Percentiles rank a stretch among this genome's conserved stretches.
Conservation (phyloP, 1,140 invertebrate genomes). For the Popillia japonica region DNA sequence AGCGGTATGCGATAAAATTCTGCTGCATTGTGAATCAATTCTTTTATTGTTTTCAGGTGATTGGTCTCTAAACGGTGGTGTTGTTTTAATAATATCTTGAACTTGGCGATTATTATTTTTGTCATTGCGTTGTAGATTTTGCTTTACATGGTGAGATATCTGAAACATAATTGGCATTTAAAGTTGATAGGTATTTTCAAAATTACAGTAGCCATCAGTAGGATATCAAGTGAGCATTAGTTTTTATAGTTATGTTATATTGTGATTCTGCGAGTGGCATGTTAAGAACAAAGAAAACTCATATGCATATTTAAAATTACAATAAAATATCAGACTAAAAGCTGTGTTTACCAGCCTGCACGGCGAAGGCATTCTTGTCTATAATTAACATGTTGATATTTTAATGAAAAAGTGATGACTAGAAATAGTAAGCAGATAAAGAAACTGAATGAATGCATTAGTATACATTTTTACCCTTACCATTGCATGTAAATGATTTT, state of each 20-base stretch:
- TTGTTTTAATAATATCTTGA: slow-evolving; percentile 12
- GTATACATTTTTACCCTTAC: not conserved
- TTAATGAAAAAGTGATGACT: not conserved
- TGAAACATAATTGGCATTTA: not conserved
- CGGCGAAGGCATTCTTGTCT: no score
- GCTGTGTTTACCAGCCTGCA: no score
- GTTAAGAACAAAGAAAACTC: not conserved
- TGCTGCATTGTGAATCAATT: not conserved
- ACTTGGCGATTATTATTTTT: slow-evolving; percentile 51
- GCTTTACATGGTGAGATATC: not conserved
- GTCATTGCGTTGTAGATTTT: slow-evolving; percentile 44
- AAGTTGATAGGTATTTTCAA: no score
- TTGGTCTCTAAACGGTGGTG: not conserved
- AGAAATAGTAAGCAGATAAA: not conserved
- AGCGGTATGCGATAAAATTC: not conserved
- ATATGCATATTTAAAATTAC: no score
- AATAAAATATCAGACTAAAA: no score
- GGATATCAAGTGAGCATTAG: no score
- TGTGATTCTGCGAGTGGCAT: not conserved
- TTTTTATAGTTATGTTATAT: no score
- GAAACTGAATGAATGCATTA: not conserved
- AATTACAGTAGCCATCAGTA: no score
- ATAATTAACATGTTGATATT: no score
- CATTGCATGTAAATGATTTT: slow-evolving; percentile 40
- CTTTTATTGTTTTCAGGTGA: not conserved